phyloP scores from a whole-genome alignment of 2,888 invertebrate genomes.

The Drosophila anceps region DNA sequence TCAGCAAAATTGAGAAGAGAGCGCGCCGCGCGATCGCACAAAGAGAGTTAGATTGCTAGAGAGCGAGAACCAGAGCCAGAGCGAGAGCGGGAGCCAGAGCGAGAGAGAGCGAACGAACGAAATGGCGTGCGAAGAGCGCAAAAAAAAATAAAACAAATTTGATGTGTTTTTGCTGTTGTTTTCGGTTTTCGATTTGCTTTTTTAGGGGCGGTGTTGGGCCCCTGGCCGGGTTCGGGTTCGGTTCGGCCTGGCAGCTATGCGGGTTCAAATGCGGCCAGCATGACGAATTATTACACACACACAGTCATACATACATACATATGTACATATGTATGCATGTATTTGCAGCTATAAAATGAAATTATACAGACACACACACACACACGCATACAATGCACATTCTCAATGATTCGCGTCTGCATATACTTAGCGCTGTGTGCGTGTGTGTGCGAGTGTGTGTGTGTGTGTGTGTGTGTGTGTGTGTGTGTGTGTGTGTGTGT shows the following conservation, averaged over 20 bases:
- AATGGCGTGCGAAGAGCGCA: constrained; percentile 38
- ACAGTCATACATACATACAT: constrained; percentile 26
- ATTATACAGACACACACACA: constrained; percentile 46
- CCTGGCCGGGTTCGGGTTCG: constrained; percentile 50
- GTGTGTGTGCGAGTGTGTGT: not conserved
- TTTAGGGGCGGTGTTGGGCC: constrained; percentile 73
- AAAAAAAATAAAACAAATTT: constrained; percentile 6
- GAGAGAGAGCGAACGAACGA: not conserved
- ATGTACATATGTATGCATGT: not conserved
- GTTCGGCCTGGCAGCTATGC: constrained; percentile 65
- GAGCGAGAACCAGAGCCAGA: not conserved
- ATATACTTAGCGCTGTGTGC: not conserved
- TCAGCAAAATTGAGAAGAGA: constrained; percentile 47
- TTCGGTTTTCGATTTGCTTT: constrained; percentile 51
- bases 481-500: constrained; percentile 1
- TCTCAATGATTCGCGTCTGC: constrained; percentile 40
- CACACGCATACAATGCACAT: constrained; percentile 62
- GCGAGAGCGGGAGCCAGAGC: constrained; percentile 4
- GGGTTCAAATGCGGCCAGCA: constrained; percentile 79
- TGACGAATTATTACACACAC: constrained; percentile 78
- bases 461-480: no score
- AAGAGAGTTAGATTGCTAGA: constrained; percentile 42
- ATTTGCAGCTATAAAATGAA: constrained; percentile 54
- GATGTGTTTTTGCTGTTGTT: constrained; percentile 8
- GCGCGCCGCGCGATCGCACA: constrained; percentile 7